Conservation (phyloP, 2,888 invertebrate species). For the Polymixis lichenea region DNA sequence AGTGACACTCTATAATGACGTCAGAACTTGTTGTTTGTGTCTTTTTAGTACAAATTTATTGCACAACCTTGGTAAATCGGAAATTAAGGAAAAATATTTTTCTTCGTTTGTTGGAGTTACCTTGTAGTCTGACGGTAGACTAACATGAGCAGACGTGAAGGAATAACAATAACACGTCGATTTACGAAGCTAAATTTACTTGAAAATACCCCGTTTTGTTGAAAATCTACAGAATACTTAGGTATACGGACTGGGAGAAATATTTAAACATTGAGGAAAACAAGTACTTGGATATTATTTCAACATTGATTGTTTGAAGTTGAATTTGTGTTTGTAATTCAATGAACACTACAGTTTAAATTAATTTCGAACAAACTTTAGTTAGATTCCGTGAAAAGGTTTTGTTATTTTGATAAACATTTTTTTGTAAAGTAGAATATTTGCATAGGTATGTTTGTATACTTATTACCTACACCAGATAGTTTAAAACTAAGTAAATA, state of each 20-base stretch:
- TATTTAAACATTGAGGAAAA: constrained; percentile 1
- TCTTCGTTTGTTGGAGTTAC: background rate
- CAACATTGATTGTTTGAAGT: background rate
- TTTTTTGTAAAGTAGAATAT: background rate
- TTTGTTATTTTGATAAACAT: background rate
- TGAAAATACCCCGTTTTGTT: background rate
- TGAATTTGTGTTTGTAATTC: background rate
- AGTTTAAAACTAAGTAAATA: background rate
- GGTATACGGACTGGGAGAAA: background rate
- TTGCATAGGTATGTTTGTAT: no score
- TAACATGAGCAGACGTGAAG: constrained; percentile 12
- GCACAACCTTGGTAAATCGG: constrained; percentile 42
- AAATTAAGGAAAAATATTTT: constrained; percentile 33
- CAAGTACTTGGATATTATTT: constrained; percentile 1
- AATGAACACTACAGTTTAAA: background rate
- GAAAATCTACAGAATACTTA: background rate
- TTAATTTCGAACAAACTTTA: background rate
- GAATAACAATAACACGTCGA: constrained; percentile 1
- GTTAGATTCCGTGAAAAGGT: no score
- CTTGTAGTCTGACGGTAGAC: constrained; percentile 4
- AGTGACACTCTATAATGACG: constrained; percentile 17
- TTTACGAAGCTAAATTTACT: background rate
- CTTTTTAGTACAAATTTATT: constrained; percentile 20
- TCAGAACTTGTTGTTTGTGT: constrained; percentile 14
- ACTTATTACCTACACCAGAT: no score